phyloP scores from a whole-genome alignment of 1,140 invertebrate genomes.

The Drosophila sturtevanti region DNA sequence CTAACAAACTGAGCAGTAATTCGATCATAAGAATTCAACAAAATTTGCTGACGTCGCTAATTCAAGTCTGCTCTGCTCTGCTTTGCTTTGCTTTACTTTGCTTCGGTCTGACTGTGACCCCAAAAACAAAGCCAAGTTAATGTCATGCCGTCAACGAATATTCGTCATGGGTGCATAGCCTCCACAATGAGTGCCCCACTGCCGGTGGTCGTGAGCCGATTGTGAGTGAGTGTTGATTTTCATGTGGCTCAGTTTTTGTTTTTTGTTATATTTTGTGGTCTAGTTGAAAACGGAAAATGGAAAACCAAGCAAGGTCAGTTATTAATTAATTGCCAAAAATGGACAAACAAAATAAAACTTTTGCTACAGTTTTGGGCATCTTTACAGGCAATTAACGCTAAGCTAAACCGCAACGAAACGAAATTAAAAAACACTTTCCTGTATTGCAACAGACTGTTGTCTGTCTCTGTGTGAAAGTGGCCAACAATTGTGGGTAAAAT shows the following conservation, averaged over 20 bases:
- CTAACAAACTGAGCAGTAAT: conserved; percentile 38
- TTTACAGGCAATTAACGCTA: conserved; percentile 76
- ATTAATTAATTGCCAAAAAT: conserved; percentile 69
- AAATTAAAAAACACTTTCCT: conserved; percentile 69
- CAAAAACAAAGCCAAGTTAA: conserved; percentile 70
- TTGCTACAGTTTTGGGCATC: conserved; percentile 60
- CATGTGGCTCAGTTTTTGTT: conserved; percentile 50
- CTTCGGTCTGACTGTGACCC: conserved; percentile 71
- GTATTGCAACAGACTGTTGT: conserved; percentile 59
- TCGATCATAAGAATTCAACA: conserved; percentile 65
- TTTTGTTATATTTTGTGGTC: conserved; percentile 29
- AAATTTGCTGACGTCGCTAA: conserved; percentile 2
- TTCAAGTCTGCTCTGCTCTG: too few relatives aligned
- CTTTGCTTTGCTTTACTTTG: conserved; percentile 12
- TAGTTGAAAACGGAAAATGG: conserved; percentile 40
- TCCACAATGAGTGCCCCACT: conserved; percentile 19
- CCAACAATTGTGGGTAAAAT: conserved; percentile 62
- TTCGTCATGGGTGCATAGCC: conserved; percentile 76
- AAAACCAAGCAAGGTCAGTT: conserved; percentile 76
- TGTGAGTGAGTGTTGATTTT: conserved; percentile 38
- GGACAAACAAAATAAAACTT: conserved; percentile 28
- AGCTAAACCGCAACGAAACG: conserved; percentile 41
- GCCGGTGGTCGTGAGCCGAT: conserved; percentile 34
- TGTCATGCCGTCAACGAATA: conserved; percentile 76
- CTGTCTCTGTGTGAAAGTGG: conserved; percentile 60